These are phyloP conservation scores for Drosophila nikananu DNA, from an alignment of 1,140 invertebrate species.

Conservation along the genomic window DNA sequence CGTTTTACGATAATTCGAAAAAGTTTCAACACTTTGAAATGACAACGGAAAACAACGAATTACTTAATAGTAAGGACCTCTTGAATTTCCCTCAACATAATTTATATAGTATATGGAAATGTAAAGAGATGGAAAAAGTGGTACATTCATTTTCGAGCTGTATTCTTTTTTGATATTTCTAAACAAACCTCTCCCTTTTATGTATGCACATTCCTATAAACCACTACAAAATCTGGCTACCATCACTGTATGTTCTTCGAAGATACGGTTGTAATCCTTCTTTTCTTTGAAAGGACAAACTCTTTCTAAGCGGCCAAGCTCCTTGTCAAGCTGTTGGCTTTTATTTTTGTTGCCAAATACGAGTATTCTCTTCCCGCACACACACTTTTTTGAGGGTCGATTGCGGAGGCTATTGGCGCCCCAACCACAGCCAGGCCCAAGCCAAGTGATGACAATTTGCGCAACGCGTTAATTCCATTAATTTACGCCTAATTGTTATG, in stretches of 20 bases:
- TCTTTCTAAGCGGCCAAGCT: slow-evolving; percentile 6
- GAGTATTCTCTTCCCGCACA: not conserved
- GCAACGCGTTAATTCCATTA: slow-evolving; percentile 77
- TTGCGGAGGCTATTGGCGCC: not conserved
- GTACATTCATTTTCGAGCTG: too few species aligned
- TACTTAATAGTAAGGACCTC: slow-evolving; percentile 9
- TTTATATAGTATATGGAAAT: not conserved
- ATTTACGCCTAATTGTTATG: slow-evolving; percentile 80
- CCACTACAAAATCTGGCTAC: too few species aligned
- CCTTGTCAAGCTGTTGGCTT: slow-evolving; percentile 17
- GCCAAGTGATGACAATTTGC: slow-evolving; percentile 62
- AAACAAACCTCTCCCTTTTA: too few species aligned
- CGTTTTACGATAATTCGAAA: slow-evolving; percentile 50
- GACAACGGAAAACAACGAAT: slow-evolving; percentile 6
- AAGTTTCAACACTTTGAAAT: slow-evolving; percentile 14
- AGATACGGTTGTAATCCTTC: not conserved
- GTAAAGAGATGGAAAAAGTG: not conserved
- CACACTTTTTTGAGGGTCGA: slow-evolving; percentile 25
- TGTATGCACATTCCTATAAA: too few species aligned
- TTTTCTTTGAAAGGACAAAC: not conserved
- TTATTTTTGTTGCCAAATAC: not conserved
- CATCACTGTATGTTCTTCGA: not conserved
- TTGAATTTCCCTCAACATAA: not conserved
- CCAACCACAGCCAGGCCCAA: slow-evolving; percentile 6
- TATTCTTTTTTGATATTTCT: too few species aligned